These are phyloP conservation scores for Acanthisitta chloris DNA, from an alignment of 2,113 vertebrate genomes.

Conservation along the genomic window DNA sequence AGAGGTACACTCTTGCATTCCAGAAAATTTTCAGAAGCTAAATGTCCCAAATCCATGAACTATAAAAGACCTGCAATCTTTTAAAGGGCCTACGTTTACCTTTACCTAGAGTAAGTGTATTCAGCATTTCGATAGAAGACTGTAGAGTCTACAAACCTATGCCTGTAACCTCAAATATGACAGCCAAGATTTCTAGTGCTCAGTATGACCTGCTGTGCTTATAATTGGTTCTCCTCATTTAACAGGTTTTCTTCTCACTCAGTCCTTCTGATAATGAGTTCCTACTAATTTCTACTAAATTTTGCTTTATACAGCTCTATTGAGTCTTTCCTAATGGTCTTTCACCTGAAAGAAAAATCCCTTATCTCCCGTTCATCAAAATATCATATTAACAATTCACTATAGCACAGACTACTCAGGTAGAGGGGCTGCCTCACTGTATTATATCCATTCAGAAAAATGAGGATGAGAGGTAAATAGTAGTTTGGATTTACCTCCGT, in stretches of 20 bases:
- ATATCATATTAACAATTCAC: not conserved
- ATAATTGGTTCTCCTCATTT: not conserved
- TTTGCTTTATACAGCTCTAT: not conserved
- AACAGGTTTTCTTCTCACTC: not conserved
- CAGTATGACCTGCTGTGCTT: not conserved
- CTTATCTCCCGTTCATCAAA: not conserved
- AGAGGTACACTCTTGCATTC: not conserved
- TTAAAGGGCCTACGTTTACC: not conserved
- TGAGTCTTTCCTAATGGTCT: not conserved
- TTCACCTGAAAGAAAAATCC: not conserved
- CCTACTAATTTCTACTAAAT: not conserved
- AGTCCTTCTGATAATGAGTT: not conserved
- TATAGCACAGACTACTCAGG: not conserved
- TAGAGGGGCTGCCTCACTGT: not conserved
- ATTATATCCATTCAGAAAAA: not conserved
- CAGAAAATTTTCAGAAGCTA: not conserved
- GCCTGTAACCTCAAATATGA: not conserved
- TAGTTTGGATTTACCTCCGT: not conserved
- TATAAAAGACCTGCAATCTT: not conserved
- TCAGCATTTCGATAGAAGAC: not conserved
- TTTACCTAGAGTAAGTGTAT: not conserved
- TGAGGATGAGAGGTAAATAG: not conserved
- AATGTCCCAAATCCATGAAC: not conserved
- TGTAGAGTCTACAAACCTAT: not conserved
- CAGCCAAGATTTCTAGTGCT: not conserved